Evolutionary conservation across 2,888 invertebrate genomes (phyloP), one percentile per base, ranked within the genome.

Genomic region (Eupithecia subfuscata): DNA sequence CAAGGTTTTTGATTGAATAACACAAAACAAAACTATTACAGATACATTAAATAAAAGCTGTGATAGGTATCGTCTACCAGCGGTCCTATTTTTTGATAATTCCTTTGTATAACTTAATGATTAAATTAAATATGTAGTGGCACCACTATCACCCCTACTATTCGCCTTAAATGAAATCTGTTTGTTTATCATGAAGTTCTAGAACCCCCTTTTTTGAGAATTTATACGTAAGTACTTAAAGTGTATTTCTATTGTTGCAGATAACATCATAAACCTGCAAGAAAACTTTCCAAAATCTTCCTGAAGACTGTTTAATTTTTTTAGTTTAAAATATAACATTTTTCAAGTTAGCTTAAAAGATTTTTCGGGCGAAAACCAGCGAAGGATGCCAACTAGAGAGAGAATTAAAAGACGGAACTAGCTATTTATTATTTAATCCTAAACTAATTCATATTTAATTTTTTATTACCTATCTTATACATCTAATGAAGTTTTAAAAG

Each of bases 391-490:
- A 93, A 93, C 84, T 83, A 83, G 94, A 94, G 94, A 94, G 94
- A 95, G 94, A 95, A 92, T 85, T 79, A 93, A 92, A 94, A 95
- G 95, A 94, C 94, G 92, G 91, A 94, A 87, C 82, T 92, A 93
- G 89, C 88, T 90, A 92, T 92, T 92, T 93, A 93, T 93, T 86
- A 88, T 89, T 88, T 89, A 91, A 86, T 87, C 80, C 89, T 88
- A 86, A 86, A 68, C 85, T 83, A 86, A 68, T 85, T 83, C 85
- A 83, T 85, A 81, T 85, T 87, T 86, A 84, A 80, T 76, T 76
- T 76, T 86, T 85, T 84, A 84, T 79, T 86, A 86, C 82, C 81
- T 71, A 86, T 82, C 81, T 71, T 79, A 77, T 77, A 82, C 73
- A 68, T 78, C 76, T 52, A 72, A 81, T 82, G 77, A 77, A 79